Evolutionary conservation across 1,140 invertebrate genomes (phyloP), one percentile per base, ranked within the genome.

Genomic region (Hormaphis cornu): DNA sequence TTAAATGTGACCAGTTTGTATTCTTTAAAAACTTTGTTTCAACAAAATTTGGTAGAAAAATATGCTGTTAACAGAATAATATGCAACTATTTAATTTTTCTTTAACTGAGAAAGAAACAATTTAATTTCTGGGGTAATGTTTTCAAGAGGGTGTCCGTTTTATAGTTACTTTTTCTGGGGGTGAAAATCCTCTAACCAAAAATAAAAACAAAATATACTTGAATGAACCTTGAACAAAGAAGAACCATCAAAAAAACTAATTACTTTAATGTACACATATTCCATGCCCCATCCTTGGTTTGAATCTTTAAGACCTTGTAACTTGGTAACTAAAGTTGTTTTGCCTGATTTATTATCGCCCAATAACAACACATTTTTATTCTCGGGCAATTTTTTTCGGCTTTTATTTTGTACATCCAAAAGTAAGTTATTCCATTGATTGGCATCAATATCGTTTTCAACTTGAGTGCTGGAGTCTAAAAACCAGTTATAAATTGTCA

Each of bases 221-320:
- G 5, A 24, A 40, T 20, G 28, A 48, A 44, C 14, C 7, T 28
- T 6, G 33, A 63, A 61, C 18, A 8, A 24, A 3, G 7, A 61
- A 42, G 0, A 14, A 10, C n/a, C 40, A 42, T 42, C 40, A 42
- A 6, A 1, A 33, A 33, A 40, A 40, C 3, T 26, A 1, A 37
- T 86, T 63, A 99, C 94, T 81, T 97, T 92, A 76, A 99, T 93
- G 77, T 97, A 98, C 71, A 94, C 93, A 81, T 98, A 99, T 81
- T 99, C 97, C 71, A 99, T 82, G 8, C 95, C 96, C 50, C 93
- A 94, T 48, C 95, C 96, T 82, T 97, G 97, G 79, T 94, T 97
- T 4, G 94, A 93, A 80, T 97, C 92, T 76, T 97, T 94, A 46
- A 93, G 88, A 58, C 94, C 92, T 83, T 93, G 90, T 71, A 93